Evolutionary conservation across 1,140 invertebrate species (phyloP).

Genomic region (Panagrolaimus sp.): DNA sequence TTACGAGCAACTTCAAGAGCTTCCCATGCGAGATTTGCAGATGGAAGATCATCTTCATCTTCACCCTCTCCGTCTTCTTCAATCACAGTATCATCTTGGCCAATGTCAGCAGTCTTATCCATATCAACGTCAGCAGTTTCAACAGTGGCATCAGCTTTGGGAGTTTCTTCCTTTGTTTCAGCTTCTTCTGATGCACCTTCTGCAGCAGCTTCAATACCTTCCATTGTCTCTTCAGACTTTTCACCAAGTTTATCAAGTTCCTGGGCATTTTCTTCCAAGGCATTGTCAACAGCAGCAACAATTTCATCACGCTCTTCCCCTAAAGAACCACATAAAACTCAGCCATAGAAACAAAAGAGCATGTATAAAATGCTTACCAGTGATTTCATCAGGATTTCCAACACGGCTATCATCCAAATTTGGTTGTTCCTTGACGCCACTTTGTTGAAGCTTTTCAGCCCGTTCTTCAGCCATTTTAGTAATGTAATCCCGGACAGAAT

Average conservation of each 20-base stretch:
- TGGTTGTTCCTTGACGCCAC: no score
- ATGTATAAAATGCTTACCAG: slow-evolving; percentile 4
- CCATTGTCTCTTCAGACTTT: background rate
- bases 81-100: background rate
- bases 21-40: background rate
- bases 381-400: slow-evolving; percentile 4
- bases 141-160: background rate
- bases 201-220: background rate
- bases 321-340: background rate
- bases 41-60: background rate
- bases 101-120: background rate
- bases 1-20: background rate
- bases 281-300: background rate
- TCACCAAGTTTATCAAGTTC: slow-evolving; percentile 5
- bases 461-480: background rate
- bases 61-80: background rate
- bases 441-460: background rate
- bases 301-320: background rate
- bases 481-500: background rate
- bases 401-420: slow-evolving; percentile 2
- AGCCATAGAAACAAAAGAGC: background rate
- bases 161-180: background rate
- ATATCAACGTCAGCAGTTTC: background rate
- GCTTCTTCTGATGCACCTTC: no score
- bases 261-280: background rate